Conservation (phyloP, 2,888 invertebrate genomes). For the Drosophila gaucha region DNA sequence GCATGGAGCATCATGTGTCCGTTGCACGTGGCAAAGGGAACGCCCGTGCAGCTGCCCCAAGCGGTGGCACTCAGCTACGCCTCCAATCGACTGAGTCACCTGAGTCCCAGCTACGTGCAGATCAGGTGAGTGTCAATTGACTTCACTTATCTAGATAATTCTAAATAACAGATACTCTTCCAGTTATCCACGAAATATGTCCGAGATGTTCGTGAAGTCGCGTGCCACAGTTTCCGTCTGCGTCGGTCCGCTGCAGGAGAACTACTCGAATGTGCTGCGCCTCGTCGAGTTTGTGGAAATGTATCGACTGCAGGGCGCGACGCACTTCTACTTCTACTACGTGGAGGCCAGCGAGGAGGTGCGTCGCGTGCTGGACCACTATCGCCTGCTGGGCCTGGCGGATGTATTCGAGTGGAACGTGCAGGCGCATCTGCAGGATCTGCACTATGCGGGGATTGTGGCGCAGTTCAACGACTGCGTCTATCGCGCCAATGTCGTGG, state of each 20-base stretch:
- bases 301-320: conserved; percentile 84
- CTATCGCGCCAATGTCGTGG: conserved; percentile 92
- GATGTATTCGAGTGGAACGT: conserved; percentile 85
- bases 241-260: conserved; percentile 84
- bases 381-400: conserved; percentile 76
- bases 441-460: conserved; percentile 90
- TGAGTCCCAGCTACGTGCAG: conserved; percentile 81
- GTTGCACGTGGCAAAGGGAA: conserved; percentile 52
- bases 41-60: conserved; percentile 71
- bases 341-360: conserved; percentile 83
- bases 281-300: conserved; percentile 86
- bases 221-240: conserved; percentile 82
- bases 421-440: conserved; percentile 80
- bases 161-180: background rate
- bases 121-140: conserved; percentile 80
- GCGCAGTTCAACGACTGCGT: conserved; percentile 96
- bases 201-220: conserved; percentile 69
- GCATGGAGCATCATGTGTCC: conserved; percentile 84
- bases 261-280: conserved; percentile 84
- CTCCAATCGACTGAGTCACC: conserved; percentile 76
- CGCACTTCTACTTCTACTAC: conserved; percentile 85
- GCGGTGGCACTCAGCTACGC: conserved; percentile 80
- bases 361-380: conserved; percentile 82
- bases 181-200: conserved; percentile 79
- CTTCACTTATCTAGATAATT: fast-evolving